Percentiles rank a stretch among this genome's conserved stretches.
phyloP scores from a whole-genome alignment of 2,888 invertebrate genomes.

The Choreutis nemorana region DNA sequence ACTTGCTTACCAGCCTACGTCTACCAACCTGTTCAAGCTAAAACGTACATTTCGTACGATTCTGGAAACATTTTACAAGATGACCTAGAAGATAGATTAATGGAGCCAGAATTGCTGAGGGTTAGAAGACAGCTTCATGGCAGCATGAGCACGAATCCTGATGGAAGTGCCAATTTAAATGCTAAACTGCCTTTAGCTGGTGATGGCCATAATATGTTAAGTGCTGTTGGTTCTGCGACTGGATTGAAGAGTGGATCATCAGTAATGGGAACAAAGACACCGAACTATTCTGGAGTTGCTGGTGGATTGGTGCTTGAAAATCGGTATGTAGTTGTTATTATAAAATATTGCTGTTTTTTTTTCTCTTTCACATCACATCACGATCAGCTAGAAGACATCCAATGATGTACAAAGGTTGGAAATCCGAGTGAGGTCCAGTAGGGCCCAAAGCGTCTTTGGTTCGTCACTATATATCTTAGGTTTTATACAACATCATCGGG shows the following conservation, averaged over 20 bases:
- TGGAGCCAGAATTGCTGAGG: constrained; percentile 5
- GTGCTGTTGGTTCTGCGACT: constrained; percentile 18
- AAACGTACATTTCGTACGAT: constrained; percentile 1
- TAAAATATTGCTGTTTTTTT: neutral
- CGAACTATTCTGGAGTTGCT: constrained; percentile 18
- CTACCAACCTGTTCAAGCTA: neutral
- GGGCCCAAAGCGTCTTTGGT: no score
- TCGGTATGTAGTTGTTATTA: constrained; percentile 20
- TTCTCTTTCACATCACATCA: no score
- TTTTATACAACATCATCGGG: no score
- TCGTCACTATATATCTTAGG: no score
- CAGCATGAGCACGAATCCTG: constrained; percentile 14
- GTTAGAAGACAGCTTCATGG: constrained; percentile 15
- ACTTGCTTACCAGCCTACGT: neutral
- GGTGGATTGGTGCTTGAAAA: constrained; percentile 28
- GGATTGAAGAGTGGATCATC: constrained; percentile 10
- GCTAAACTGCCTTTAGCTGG: constrained; percentile 20
- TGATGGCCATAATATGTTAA: constrained; percentile 20
- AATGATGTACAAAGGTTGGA: no score
- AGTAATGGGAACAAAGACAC: constrained; percentile 2
- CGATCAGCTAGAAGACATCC: no score
- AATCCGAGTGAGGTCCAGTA: no score
- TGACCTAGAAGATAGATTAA: constrained; percentile 1
- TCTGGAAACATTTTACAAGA: neutral
- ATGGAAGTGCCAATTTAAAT: constrained; percentile 15